Percentiles rank a stretch among this genome's conserved stretches.
Conservation (phyloP, 2,113 vertebrate species). For the Cygnus buccinator region DNA sequence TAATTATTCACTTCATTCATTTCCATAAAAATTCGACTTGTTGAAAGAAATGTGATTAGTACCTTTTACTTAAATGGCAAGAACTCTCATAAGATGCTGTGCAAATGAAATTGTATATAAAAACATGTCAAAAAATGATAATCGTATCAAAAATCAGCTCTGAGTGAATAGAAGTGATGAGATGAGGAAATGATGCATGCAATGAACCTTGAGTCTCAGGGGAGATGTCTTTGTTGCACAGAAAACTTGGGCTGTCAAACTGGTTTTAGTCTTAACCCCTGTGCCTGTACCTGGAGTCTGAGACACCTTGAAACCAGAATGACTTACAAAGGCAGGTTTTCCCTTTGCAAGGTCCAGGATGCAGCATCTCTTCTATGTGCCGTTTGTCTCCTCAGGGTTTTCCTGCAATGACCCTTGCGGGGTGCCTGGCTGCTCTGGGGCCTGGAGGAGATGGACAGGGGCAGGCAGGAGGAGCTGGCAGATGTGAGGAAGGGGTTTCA, state of each 20-base stretch:
- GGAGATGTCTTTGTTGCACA: background rate
- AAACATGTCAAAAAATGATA: background rate
- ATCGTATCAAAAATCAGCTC: background rate
- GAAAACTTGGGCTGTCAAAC: background rate
- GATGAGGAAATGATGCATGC: background rate
- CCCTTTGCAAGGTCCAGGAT: background rate
- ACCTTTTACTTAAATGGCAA: background rate
- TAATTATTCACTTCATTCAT: slow-evolving; percentile 3
- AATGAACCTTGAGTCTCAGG: background rate
- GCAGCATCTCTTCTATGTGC: background rate
- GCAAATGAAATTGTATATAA: background rate
- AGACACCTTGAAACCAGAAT: background rate
- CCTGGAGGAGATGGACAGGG: background rate
- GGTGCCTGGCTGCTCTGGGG: accelerated
- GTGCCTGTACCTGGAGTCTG: background rate
- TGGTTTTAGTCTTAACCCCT: background rate
- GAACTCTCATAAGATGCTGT: background rate
- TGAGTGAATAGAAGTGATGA: background rate
- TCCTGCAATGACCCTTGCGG: accelerated
- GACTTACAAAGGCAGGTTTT: background rate
- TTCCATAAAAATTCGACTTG: background rate
- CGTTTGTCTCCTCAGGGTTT: background rate
- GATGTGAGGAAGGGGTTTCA: too few species aligned
- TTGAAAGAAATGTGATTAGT: background rate
- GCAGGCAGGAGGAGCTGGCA: accelerated